Conservation (phyloP, 2,797 vertebrate genomes). For the Ispidina picta region DNA sequence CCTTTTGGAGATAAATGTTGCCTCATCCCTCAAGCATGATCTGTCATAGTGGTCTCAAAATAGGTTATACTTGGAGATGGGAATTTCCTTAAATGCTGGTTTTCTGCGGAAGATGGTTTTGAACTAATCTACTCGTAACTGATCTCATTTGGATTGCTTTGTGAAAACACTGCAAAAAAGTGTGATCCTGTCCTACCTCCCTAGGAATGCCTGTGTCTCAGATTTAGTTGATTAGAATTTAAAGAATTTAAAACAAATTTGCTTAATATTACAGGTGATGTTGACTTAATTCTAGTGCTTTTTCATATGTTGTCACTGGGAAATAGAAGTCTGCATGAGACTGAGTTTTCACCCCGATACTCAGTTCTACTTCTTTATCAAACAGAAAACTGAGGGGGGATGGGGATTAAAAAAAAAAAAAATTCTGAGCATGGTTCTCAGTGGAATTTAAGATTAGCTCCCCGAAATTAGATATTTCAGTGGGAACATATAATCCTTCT, state of each 20-base stretch:
- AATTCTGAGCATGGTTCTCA: accelerated
- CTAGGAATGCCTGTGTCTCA: background rate
- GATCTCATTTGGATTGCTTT: background rate
- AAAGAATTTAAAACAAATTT: background rate
- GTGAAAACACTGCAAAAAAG: background rate
- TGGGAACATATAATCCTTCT: background rate
- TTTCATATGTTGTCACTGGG: background rate
- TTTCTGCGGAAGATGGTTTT: background rate
- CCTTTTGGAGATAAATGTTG: background rate
- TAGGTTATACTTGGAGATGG: background rate
- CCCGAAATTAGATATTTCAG: background rate
- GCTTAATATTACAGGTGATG: background rate
- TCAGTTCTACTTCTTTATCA: background rate
- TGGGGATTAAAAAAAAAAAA: no score
- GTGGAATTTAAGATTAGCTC: background rate
- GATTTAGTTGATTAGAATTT: background rate
- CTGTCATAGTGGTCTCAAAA: background rate
- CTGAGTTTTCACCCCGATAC: background rate
- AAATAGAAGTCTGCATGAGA: background rate
- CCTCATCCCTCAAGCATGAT: background rate
- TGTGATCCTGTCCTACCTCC: background rate
- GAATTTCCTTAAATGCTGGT: background rate
- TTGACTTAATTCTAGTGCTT: background rate
- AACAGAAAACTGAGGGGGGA: background rate
- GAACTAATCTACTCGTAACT: background rate